Base-by-base conservation (phyloP, 2,888 invertebrate species). In the Dasypogon diadema region DNA sequence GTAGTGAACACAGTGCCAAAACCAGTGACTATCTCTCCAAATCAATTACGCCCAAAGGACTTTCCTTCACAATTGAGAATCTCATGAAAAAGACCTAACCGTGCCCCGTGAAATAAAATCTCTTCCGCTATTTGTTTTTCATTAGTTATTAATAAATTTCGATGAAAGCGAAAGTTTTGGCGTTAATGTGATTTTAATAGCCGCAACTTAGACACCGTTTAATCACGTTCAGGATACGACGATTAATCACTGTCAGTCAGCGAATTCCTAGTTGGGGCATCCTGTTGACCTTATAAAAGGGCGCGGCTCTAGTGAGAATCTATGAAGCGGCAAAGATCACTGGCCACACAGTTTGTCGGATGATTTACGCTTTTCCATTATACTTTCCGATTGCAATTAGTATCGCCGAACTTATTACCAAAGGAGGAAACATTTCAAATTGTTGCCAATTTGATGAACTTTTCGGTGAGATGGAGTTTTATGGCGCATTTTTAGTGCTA, bases 1-100 rank as follows among this genome's bases (percentile, higher is more conserved):
- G 26, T 12, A 65, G 42, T 73, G 21, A 26, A 34, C 21, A 24
- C 14, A 14, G 8, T 48, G 16, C 12, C 34, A 42, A 42, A 4
- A 12, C 2, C 8, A 37, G 12, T 16, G 34, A 14, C 2, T 37
- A 5, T 12, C 6, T 14, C 18, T 10, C 16, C 54, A 82, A 81
- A 79, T 80, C 79, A 12, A 81, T 81, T 4, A 6, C 65, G 14
- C 14, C 22, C n/a, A 73, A 78, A 74, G 77, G 76, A 63, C 65
- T 63, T 16, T 80, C 83, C 5, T 85, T 85, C 78, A 85, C 85
- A 74, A 85, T 85, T 79, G 85, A 85, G 78, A 85, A 85, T 80
- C 83, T 85, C 55, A 85, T 85, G 75, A 84, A 81, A 78, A 86
- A 85, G 79, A 81, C 83, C 78, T 84, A 82, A 80, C 63, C 75